phyloP scores from a whole-genome alignment of 2,797 vertebrate species.

The Synaphobranchus kaupii region DNA sequence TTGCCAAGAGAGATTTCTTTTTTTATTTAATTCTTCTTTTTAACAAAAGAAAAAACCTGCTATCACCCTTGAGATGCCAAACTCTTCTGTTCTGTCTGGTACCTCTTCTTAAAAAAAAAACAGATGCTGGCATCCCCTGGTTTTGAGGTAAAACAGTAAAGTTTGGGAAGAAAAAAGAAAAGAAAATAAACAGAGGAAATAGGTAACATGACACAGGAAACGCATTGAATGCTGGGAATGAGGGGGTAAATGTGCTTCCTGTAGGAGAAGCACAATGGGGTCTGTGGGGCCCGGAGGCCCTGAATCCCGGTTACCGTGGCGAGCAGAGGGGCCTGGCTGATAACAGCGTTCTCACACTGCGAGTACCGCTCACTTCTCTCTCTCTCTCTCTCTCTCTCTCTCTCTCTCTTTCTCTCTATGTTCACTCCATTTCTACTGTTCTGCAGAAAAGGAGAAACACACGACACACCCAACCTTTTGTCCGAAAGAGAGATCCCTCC shows the following conservation, averaged over 20 bases:
- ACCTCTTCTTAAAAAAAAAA: conserved; percentile 36
- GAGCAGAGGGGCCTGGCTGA: conserved; percentile 68
- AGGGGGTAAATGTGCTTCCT: conserved; percentile 73
- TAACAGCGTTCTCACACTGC: conserved; percentile 59
- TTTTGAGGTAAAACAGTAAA: conserved; percentile 51
- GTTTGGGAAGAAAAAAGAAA: conserved; percentile 61
- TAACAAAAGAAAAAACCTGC: background rate
- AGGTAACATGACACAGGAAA: conserved; percentile 83
- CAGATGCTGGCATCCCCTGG: conserved; percentile 65
- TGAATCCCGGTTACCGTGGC: conserved; percentile 71
- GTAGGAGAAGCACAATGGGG: conserved; percentile 77
- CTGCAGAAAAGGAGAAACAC: no score
- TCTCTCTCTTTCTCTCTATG: conserved; percentile 12
- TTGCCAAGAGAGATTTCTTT: conserved; percentile 69
- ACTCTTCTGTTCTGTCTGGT: conserved; percentile 43
- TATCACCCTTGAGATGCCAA: conserved; percentile 46
- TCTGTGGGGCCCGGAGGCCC: conserved; percentile 58
- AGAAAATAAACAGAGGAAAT: conserved; percentile 82
- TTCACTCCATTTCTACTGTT: no score
- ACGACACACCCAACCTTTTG: no score
- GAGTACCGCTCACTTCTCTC: background rate
- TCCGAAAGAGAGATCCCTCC: no score
- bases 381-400: background rate
- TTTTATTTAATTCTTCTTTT: conserved; percentile 65
- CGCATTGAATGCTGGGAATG: conserved; percentile 81